phyloP scores from a whole-genome alignment of 2,888 invertebrate species.

The Lasioglossum pauxillum region DNA sequence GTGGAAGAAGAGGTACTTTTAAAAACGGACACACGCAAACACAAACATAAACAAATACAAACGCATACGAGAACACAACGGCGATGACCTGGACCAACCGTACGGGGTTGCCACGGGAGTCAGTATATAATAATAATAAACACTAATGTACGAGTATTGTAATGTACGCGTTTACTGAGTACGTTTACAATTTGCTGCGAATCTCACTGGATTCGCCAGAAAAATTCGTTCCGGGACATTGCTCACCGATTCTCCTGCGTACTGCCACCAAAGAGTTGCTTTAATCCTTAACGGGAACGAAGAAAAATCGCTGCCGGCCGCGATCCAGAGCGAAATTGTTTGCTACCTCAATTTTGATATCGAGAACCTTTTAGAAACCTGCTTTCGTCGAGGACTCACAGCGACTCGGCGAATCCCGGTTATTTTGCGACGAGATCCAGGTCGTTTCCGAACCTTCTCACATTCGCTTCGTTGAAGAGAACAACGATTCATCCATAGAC shows the following conservation, averaged over 20 bases:
- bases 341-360: constrained; percentile 66
- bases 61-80: neutral
- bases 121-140: constrained; percentile 39
- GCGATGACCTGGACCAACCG: constrained; percentile 56
- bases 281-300: constrained; percentile 19
- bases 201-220: constrained; percentile 30
- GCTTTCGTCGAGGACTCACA: constrained; percentile 22
- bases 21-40: constrained; percentile 45
- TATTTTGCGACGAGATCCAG: constrained; percentile 28
- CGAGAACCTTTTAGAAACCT: constrained; percentile 43
- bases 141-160: constrained; percentile 53
- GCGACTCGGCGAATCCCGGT: constrained; percentile 12
- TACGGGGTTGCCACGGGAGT: constrained; percentile 27
- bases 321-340: constrained; percentile 54
- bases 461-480: neutral
- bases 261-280: constrained; percentile 58
- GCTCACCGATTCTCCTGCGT: constrained; percentile 57
- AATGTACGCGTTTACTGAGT: constrained; percentile 75
- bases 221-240: constrained; percentile 31
- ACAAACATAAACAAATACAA: constrained; percentile 1
- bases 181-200: constrained; percentile 74
- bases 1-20: constrained; percentile 59
- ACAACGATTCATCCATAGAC: neutral
- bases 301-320: constrained; percentile 49
- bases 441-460: neutral